Conservation (phyloP, 2,888 invertebrate genomes). For the Oxystoma pomonae region DNA sequence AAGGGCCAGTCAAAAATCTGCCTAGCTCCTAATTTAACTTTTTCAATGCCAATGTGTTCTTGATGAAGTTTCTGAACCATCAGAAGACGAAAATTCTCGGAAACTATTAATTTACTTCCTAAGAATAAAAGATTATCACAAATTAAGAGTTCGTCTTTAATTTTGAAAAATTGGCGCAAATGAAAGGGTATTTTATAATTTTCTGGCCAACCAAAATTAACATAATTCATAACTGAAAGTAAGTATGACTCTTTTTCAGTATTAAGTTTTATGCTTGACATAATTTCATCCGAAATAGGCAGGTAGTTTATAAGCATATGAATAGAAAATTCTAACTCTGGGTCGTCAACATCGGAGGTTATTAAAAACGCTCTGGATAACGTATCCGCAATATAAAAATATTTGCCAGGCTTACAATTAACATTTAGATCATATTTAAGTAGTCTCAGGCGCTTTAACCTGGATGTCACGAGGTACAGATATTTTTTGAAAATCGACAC, state of each 20-base stretch:
- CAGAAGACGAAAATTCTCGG: neutral
- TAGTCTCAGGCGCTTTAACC: conserved; percentile 32
- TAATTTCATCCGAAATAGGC: neutral
- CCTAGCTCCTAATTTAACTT: conserved; percentile 14
- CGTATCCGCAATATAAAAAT: conserved; percentile 28
- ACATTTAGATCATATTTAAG: conserved; percentile 32
- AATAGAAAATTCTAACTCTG: neutral
- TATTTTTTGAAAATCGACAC: neutral
- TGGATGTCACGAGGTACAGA: too few species aligned
- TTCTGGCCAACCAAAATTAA: neutral
- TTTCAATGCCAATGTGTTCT: conserved; percentile 16
- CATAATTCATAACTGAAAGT: neutral
- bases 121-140: conserved; percentile 3
- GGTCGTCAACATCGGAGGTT: neutral
- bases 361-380: conserved; percentile 23
- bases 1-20: conserved; percentile 21
- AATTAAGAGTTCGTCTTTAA: conserved; percentile 4
- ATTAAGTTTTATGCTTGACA: neutral
- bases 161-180: neutral
- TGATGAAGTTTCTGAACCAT: conserved; percentile 14
- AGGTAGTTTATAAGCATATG: neutral
- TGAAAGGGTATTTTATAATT: neutral
- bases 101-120: conserved; percentile 10
- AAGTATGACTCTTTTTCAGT: neutral
- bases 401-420: conserved; percentile 30